Conservation (phyloP, 2,113 vertebrate genomes). For the Gymnobelideus leadbeateri region DNA sequence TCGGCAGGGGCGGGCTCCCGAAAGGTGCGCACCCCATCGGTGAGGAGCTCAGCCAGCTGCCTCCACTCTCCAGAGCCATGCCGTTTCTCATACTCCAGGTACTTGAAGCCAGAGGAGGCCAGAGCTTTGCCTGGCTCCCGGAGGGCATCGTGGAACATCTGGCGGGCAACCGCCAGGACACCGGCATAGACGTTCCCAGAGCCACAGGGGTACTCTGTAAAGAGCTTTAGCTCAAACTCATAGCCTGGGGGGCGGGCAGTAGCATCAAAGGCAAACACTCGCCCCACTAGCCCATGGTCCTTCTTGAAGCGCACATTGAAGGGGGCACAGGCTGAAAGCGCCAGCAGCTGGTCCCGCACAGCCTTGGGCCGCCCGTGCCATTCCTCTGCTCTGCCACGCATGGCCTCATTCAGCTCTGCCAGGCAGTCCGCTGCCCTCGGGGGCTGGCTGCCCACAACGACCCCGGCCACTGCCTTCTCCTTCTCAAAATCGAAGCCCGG, state of each 20-base stretch:
- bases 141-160: slow-evolving; percentile 93
- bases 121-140: slow-evolving; percentile 90
- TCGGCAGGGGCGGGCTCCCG: slow-evolving; percentile 88
- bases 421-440: slow-evolving; percentile 83
- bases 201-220: slow-evolving; percentile 90
- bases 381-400: slow-evolving; percentile 89
- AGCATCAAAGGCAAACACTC: slow-evolving; percentile 91
- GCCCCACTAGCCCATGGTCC: slow-evolving; percentile 89
- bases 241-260: slow-evolving; percentile 80
- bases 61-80: slow-evolving; percentile 92
- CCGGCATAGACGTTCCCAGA: slow-evolving; percentile 91
- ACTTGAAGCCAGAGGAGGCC: slow-evolving; percentile 90
- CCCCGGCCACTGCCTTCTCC: slow-evolving; percentile 76
- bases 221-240: slow-evolving; percentile 92
- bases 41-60: slow-evolving; percentile 90
- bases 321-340: slow-evolving; percentile 88
- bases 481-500: slow-evolving; percentile 89
- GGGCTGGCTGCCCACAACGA: slow-evolving; percentile 62
- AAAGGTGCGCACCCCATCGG: slow-evolving; percentile 90
- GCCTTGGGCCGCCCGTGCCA: slow-evolving; percentile 91
- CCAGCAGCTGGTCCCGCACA: slow-evolving; percentile 88
- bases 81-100: slow-evolving; percentile 92
- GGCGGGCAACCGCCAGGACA: slow-evolving; percentile 88
- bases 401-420: slow-evolving; percentile 88
- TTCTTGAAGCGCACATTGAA: slow-evolving; percentile 94